These are phyloP conservation scores for Listrodromus nycthemerus DNA, from an alignment of 2,888 invertebrate genomes.

Conservation along the genomic window DNA sequence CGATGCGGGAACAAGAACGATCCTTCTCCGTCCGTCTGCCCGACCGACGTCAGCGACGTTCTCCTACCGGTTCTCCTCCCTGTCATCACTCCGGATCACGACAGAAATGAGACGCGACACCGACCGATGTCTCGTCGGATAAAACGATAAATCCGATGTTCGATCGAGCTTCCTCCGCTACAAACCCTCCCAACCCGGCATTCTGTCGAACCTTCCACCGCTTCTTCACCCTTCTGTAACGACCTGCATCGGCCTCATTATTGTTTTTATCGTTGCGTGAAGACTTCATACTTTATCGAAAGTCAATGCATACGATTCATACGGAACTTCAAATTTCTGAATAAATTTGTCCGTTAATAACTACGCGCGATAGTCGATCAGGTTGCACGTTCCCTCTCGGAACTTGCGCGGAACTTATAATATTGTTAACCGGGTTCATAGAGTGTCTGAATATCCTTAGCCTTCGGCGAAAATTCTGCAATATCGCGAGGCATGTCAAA, in stretches of 20 bases:
- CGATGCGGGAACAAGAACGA: constrained; percentile 17
- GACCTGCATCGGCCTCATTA: neutral
- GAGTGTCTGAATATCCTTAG: neutral
- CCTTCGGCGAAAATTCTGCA: constrained; percentile 48
- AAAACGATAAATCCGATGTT: constrained; percentile 62
- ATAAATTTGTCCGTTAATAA: no score
- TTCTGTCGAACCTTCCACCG: neutral
- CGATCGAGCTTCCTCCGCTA: constrained; percentile 33
- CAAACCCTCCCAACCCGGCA: neutral
- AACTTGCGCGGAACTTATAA: constrained; percentile 8
- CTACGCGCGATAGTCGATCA: neutral
- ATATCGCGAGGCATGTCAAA: constrained; percentile 54
- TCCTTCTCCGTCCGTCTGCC: constrained; percentile 38
- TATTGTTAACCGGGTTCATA: neutral
- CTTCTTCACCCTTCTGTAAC: neutral
- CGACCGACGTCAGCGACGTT: constrained; percentile 40
- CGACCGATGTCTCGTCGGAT: constrained; percentile 53
- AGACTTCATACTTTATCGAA: neutral
- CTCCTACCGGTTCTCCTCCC: constrained; percentile 11
- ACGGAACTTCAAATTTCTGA: no score
- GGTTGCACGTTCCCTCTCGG: neutral
- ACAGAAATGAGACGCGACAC: constrained; percentile 56
- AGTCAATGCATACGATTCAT: no score
- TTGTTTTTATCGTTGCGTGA: neutral
- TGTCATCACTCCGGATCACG: constrained; percentile 27